A percentile compares a stretch with the other conserved stretches of the same genome.
Evolutionary conservation across 2,113 vertebrate species (phyloP).

Genomic region (Salvelinus sp.): DNA sequence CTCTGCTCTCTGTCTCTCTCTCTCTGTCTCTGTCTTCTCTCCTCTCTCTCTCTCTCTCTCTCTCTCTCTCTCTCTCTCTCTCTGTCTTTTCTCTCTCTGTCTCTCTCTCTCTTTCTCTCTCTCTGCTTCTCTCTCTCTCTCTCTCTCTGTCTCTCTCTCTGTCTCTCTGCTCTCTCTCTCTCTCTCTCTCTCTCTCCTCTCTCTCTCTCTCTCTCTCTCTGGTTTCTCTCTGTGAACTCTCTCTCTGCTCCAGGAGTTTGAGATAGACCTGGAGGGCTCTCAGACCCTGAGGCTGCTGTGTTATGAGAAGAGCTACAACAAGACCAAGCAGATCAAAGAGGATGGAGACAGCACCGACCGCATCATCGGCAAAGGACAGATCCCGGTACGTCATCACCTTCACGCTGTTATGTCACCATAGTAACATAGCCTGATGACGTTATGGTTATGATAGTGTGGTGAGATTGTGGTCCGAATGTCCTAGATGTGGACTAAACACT

Average conservation of each 20-base stretch:
- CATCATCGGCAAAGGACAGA: conserved; percentile 94
- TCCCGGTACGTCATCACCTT: conserved; percentile 77
- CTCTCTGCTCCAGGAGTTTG: conserved; percentile 84
- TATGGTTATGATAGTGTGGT: neutral
- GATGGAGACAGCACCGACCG: conserved; percentile 87
- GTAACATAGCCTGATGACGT: conserved; percentile 21
- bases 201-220: too few species aligned
- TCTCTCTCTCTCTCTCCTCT: neutral
- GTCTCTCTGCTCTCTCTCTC: fast-evolving
- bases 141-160: neutral
- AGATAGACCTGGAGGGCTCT: conserved; percentile 97
- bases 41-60: neutral
- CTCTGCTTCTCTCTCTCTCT: too few species aligned
- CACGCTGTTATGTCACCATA: conserved; percentile 37
- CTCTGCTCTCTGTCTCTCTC: too few species aligned
- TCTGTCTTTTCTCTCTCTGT: neutral
- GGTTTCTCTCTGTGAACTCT: too few species aligned
- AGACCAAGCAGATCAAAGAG: conserved; percentile 86
- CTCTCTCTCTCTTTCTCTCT: too few species aligned
- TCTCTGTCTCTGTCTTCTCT: too few species aligned
- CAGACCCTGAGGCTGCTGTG: conserved; percentile 93
- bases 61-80: neutral
- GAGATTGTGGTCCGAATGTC: neutral
- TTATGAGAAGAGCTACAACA: conserved; percentile 95
- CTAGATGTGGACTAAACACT: too few species aligned